A percentile compares a stretch with the other conserved stretches of the same genome.
Conservation (phyloP, 1,140 invertebrate genomes). For the Gonioctena quinquepunctata region DNA sequence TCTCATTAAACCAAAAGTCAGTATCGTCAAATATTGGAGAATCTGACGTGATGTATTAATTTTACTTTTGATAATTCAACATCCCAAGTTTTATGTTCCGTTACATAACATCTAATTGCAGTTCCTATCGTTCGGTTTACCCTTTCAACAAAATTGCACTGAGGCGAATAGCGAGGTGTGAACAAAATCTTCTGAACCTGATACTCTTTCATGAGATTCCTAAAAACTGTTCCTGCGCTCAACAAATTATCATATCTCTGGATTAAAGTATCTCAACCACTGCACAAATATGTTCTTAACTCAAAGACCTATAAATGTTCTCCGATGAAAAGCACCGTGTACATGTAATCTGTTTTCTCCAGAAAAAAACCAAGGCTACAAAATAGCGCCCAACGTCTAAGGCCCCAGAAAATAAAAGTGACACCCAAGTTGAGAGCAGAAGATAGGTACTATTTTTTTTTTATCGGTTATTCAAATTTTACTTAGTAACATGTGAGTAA, state of each 20-base stretch:
- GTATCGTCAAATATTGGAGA: no score
- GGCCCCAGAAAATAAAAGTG: not conserved
- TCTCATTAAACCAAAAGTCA: no score
- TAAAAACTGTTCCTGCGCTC: not conserved
- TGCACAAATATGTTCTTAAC: no score
- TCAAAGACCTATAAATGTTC: not conserved
- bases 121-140: slow-evolving; percentile 16
- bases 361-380: not conserved
- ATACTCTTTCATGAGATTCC: not conserved
- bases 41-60: not conserved
- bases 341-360: no score
- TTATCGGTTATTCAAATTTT: not conserved
- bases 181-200: slow-evolving; percentile 18
- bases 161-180: slow-evolving; percentile 12
- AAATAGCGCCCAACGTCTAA: not conserved
- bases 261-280: no score
- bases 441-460: not conserved
- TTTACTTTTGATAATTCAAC: not conserved
- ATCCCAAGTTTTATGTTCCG: not conserved
- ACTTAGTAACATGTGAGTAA: not conserved
- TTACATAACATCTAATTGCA: slow-evolving; percentile 19
- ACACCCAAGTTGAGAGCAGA: not conserved
- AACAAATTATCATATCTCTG: no score
- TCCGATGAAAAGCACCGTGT: not conserved
- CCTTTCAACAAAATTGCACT: slow-evolving; percentile 24